phyloP scores from a whole-genome alignment of 1,140 invertebrate genomes.

The Melitaea cinxia region DNA sequence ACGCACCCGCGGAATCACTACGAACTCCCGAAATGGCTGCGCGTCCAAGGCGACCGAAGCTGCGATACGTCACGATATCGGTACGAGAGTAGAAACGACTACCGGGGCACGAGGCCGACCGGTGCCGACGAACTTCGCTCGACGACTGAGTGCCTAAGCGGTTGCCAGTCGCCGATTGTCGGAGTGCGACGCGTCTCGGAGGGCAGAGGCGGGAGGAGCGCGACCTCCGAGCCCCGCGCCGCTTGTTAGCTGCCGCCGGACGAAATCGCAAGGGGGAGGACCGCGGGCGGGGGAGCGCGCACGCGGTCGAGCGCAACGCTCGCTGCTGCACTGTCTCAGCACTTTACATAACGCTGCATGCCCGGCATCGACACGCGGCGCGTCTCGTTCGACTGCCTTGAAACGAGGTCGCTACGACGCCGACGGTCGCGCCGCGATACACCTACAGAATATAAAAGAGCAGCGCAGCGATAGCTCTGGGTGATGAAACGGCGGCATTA shows the following conservation, averaged over 20 bases:
- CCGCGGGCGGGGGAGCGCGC: conserved; percentile 46
- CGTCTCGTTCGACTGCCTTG: conserved; percentile 45
- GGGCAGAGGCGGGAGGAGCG: conserved; percentile 63
- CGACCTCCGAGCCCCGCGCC: conserved; percentile 69
- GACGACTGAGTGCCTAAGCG: conserved; percentile 61
- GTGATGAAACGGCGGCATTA: conserved; percentile 71
- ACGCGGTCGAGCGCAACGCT: conserved; percentile 72
- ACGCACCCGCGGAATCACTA: conserved; percentile 63
- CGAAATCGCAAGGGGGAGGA: conserved; percentile 57
- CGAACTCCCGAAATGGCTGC: conserved; percentile 55
- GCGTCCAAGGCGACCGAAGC: conserved; percentile 43
- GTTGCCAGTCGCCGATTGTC: conserved; percentile 36
- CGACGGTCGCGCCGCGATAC: conserved; percentile 54
- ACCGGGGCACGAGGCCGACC: conserved; percentile 56
- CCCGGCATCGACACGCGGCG: conserved; percentile 36
- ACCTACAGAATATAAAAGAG: conserved; percentile 70
- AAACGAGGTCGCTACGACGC: conserved; percentile 64
- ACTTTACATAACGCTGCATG: conserved; percentile 75
- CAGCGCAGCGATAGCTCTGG: conserved; percentile 42
- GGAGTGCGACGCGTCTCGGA: conserved; percentile 50
- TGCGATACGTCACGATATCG: conserved; percentile 44
- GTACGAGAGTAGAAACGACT: conserved; percentile 40
- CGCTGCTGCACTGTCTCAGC: conserved; percentile 56
- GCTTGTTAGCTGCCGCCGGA: conserved; percentile 51
- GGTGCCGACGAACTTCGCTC: conserved; percentile 43